Evolutionary conservation across 2,797 vertebrate species (phyloP).

Genomic region (Nyctibius grandis): DNA sequence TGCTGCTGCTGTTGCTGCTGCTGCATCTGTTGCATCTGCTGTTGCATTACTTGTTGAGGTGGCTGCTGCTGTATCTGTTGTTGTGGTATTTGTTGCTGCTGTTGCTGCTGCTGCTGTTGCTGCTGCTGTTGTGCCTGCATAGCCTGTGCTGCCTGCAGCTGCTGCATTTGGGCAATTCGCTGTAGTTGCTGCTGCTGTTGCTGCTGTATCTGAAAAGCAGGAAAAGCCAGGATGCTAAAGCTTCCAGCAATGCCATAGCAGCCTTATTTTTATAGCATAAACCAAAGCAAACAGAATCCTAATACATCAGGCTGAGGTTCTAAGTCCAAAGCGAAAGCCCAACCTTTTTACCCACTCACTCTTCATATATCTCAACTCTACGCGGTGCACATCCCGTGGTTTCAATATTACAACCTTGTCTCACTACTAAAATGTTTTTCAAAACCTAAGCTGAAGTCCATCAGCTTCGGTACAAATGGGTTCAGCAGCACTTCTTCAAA

Average conservation of each 20-base stretch:
- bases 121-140: conserved; percentile 71
- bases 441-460: background rate
- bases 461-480: background rate
- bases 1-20: conserved; percentile 71
- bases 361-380: background rate
- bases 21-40: conserved; percentile 72
- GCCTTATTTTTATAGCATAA: background rate
- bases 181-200: conserved; percentile 76
- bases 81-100: conserved; percentile 70
- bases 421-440: background rate
- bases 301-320: background rate
- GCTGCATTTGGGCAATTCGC: conserved; percentile 68
- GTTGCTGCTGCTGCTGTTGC: conserved; percentile 74
- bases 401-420: background rate
- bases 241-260: background rate
- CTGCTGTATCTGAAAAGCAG: conserved; percentile 73
- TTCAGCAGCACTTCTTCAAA: background rate
- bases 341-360: background rate
- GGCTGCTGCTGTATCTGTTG: conserved; percentile 71
- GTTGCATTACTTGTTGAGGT: conserved; percentile 72
- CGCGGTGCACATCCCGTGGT: background rate
- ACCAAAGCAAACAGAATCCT: background rate
- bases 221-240: background rate
- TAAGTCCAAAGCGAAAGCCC: background rate
- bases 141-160: conserved; percentile 66